These are phyloP conservation scores for Pteropus rufus DNA, from an alignment of 2,797 vertebrate species.

Conservation along the genomic window DNA sequence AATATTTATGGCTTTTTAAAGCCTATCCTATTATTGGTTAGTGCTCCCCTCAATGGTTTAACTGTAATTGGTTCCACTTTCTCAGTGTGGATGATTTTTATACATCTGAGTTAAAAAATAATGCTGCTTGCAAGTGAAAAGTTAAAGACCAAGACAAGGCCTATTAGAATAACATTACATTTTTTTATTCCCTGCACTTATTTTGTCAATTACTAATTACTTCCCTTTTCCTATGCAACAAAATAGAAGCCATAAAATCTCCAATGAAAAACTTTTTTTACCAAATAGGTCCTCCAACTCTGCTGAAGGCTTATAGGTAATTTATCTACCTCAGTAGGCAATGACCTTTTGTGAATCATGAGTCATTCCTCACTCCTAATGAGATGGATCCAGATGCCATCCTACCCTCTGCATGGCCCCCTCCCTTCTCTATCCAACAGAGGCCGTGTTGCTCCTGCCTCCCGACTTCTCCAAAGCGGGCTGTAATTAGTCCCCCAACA, in stretches of 20 bases:
- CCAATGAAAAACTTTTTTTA: constrained; percentile 71
- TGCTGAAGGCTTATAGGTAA: constrained; percentile 59
- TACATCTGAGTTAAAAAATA: constrained; percentile 76
- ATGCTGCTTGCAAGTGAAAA: constrained; percentile 71
- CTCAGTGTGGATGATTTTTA: constrained; percentile 75
- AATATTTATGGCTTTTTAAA: constrained; percentile 68
- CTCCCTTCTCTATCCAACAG: background rate
- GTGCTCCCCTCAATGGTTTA: constrained; percentile 68
- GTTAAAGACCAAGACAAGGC: constrained; percentile 77
- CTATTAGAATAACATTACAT: constrained; percentile 75
- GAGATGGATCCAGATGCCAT: constrained; percentile 62
- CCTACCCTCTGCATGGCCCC: background rate
- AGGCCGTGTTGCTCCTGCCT: background rate
- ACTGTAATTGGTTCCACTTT: constrained; percentile 70
- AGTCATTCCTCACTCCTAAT: constrained; percentile 74
- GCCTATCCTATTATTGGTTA: constrained; percentile 59
- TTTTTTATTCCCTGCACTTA: constrained; percentile 73
- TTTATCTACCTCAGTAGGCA: constrained; percentile 74
- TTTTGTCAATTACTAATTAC: constrained; percentile 76
- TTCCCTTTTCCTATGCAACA: constrained; percentile 72
- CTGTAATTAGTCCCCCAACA: background rate
- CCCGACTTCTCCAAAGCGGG: background rate
- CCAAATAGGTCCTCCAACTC: constrained; percentile 68
- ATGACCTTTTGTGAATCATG: constrained; percentile 74
- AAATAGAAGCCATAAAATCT: constrained; percentile 75